Evolutionary conservation across 35 echinoderm and acorn worm species (phyloP), one percentile per base, ranked within the genome.

Genomic region (Stichopus chloronotus): DNA sequence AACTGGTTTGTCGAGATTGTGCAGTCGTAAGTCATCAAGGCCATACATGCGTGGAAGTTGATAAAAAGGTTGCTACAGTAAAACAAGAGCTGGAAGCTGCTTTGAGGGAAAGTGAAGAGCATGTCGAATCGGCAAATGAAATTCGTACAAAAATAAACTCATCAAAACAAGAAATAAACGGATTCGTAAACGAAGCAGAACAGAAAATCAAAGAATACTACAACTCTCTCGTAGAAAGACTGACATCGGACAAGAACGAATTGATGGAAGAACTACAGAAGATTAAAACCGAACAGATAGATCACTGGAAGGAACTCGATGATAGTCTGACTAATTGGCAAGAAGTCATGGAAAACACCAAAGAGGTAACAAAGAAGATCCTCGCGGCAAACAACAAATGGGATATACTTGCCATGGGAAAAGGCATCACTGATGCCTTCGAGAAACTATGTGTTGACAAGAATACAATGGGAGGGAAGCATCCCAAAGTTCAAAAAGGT

Each of bases 1-100:
- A 86, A 78, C 68, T 90, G 22, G 65, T 94, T 63, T 94, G 94
- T 57, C 86, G 94, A 94, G 94, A 94, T 80, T 94, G 94, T 61
- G 91, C 81, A n/a, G 69, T 94, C 19, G 58, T 94, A 13, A 72
- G 72, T 21, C 94, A 94, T 52, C 77, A 52, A 55, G 43, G 87
- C 4, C 87, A 89, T 71, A 9, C 65, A 0, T 89, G 59, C 69
- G 8, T 59, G 17, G 61, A 89, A n/a, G 25, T 43, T 65, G 52
- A 89, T 0, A 0, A 2, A 2, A 89, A 16, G 12, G 25, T 19
- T 19, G 8, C 7, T 4, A 24, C 8, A 43, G 25, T 58, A 53
- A 85, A 58, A 59, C 12, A 20, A 21, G 1, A 58, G 4, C 19
- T 85, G 19, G 4, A 72, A 7, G 0, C 2, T 72, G 69, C 69